A percentile compares a stretch with the other conserved stretches of the same genome.
These are phyloP conservation scores for Zaprionus tsacasi DNA, from an alignment of 1,140 invertebrate species.

Conservation along the genomic window DNA sequence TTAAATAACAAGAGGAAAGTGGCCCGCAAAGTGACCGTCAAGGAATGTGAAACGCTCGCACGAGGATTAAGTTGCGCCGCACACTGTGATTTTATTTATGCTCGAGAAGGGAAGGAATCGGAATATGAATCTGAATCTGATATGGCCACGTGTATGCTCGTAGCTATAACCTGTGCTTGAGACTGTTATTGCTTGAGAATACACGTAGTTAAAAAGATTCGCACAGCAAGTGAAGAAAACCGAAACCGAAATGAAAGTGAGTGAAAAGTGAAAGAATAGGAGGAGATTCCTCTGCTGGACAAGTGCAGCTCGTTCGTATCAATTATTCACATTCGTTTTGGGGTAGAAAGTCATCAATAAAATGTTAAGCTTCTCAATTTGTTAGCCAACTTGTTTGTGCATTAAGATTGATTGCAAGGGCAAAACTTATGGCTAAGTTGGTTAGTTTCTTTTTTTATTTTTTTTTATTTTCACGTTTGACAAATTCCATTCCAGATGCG, in stretches of 20 bases:
- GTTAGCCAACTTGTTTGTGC: slow-evolving; percentile 35
- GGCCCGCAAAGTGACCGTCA: slow-evolving; percentile 52
- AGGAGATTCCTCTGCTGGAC: not conserved
- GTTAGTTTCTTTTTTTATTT: not conserved
- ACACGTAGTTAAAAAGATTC: slow-evolving; percentile 94
- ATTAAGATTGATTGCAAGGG: slow-evolving; percentile 38
- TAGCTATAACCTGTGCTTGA: slow-evolving; percentile 95
- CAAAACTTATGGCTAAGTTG: slow-evolving; percentile 4
- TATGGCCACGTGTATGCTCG: slow-evolving; percentile 97
- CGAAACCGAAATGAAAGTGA: not conserved
- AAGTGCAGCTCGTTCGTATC: slow-evolving; percentile 15
- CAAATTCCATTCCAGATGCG: not conserved
- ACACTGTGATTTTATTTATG: slow-evolving; percentile 12
- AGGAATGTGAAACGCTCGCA: slow-evolving; percentile 21
- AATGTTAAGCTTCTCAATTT: slow-evolving; percentile 33
- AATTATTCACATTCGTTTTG: slow-evolving; percentile 38
- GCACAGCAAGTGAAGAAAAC: slow-evolving; percentile 37
- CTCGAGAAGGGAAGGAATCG: too few species aligned
- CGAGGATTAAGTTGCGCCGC: slow-evolving; percentile 26
- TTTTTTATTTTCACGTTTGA: not conserved
- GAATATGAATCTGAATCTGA: slow-evolving; percentile 85
- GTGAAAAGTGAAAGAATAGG: not conserved
- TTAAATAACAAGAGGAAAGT: slow-evolving; percentile 48
- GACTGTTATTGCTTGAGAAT: slow-evolving; percentile 99
- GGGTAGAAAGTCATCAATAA: slow-evolving; percentile 41